A percentile compares a stretch with the other conserved stretches of the same genome.
Evolutionary conservation across 2,797 vertebrate species (phyloP).

Genomic region (Pangasius krempfi): DNA sequence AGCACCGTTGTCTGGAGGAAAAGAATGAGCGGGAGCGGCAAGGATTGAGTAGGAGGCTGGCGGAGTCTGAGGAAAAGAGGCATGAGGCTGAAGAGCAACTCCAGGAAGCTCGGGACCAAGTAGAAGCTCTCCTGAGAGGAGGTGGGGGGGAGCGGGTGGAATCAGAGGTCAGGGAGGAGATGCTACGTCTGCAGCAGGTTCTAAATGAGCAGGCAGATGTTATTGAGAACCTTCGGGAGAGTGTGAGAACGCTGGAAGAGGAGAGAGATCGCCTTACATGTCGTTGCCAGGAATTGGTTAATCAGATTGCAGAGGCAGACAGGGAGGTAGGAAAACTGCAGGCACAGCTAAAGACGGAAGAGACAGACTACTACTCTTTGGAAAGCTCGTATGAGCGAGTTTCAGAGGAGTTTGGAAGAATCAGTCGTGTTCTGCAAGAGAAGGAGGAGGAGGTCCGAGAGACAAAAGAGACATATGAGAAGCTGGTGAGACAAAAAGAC

Average conservation of each 20-base stretch:
- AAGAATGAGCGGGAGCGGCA: slow-evolving; percentile 88
- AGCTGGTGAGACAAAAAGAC: slow-evolving; percentile 85
- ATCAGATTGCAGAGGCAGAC: slow-evolving; percentile 84
- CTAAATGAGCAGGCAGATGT: slow-evolving; percentile 78
- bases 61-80: slow-evolving; percentile 82
- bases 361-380: slow-evolving; percentile 83
- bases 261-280: slow-evolving; percentile 85
- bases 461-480: slow-evolving; percentile 85
- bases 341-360: slow-evolving; percentile 79
- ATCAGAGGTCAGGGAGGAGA: slow-evolving; percentile 77
- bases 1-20: slow-evolving; percentile 82
- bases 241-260: slow-evolving; percentile 82
- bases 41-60: slow-evolving; percentile 80
- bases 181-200: slow-evolving; percentile 86
- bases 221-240: slow-evolving; percentile 82
- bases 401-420: slow-evolving; percentile 84
- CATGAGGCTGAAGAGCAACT: slow-evolving; percentile 82
- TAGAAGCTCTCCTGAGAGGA: slow-evolving; percentile 85
- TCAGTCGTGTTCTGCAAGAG: slow-evolving; percentile 82
- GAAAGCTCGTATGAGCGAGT: slow-evolving; percentile 83
- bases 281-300: slow-evolving; percentile 89
- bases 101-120: slow-evolving; percentile 82
- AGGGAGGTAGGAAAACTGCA: slow-evolving; percentile 84
- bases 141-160: slow-evolving; percentile 73
- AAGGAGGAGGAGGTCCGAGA: slow-evolving; percentile 89